phyloP scores from a whole-genome alignment of 2,888 invertebrate genomes.

The Eupithecia subumbrata region DNA sequence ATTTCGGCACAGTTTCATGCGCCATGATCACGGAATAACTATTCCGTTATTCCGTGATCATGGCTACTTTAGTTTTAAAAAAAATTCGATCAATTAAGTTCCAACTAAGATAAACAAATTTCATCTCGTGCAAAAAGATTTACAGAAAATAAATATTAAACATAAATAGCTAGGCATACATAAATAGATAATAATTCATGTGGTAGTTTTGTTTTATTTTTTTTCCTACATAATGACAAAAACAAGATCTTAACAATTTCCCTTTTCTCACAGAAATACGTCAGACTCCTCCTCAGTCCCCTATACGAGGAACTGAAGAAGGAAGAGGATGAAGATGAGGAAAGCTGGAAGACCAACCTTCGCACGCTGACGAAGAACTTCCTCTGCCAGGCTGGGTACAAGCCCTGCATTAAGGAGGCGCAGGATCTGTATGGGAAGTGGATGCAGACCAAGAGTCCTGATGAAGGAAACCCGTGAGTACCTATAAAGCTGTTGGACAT shows the following conservation, averaged over 20 bases:
- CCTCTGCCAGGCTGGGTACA: slow-evolving; percentile 90
- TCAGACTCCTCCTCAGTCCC: slow-evolving; percentile 87
- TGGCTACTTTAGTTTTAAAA: too few relatives aligned
- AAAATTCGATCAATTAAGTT: too few relatives aligned
- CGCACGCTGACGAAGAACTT: slow-evolving; percentile 88
- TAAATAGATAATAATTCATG: too few relatives aligned
- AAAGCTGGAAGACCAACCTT: slow-evolving; percentile 87
- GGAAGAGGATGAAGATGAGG: slow-evolving; percentile 81
- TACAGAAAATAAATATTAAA: too few relatives aligned
- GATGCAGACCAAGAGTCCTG: slow-evolving; percentile 89
- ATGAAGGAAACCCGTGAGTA: slow-evolving; percentile 91
- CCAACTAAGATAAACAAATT: too few relatives aligned
- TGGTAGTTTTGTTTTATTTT: neutral
- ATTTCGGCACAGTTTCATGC: too few relatives aligned
- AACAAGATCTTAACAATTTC: neutral
- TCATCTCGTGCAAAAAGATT: too few relatives aligned
- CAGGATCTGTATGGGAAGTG: slow-evolving; percentile 89
- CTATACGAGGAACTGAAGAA: slow-evolving; percentile 87
- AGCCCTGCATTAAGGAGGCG: slow-evolving; percentile 90
- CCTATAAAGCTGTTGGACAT: too few relatives aligned
- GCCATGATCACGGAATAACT: too few relatives aligned
- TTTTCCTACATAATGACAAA: neutral
- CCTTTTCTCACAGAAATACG: slow-evolving; percentile 83
- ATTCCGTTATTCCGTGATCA: too few relatives aligned
- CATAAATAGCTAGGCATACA: too few relatives aligned